Evolutionary conservation across 2,797 vertebrate genomes (phyloP).

Genomic region (Florisuga fusca): DNA sequence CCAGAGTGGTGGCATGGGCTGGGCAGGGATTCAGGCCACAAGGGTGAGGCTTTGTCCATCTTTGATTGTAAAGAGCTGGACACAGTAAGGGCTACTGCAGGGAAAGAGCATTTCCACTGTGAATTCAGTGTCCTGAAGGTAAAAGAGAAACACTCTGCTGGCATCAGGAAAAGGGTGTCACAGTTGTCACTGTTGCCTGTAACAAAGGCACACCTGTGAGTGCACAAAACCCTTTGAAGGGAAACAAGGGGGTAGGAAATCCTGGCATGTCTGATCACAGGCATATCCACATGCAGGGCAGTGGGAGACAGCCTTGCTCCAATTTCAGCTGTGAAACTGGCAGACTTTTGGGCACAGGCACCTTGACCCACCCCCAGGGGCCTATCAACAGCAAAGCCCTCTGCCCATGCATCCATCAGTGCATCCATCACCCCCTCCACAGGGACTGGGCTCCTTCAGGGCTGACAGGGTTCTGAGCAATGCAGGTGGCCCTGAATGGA

Average conservation of each 20-base stretch:
- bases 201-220: not conserved
- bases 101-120: not conserved
- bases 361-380: rapidly evolving
- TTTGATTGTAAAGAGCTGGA: not conserved
- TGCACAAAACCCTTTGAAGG: not conserved
- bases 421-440: rapidly evolving
- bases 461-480: not conserved
- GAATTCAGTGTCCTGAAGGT: not conserved
- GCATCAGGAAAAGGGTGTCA: not conserved
- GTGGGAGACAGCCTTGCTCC: not conserved
- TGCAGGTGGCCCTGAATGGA: not conserved
- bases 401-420: not conserved
- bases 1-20: rapidly evolving
- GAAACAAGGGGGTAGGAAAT: not conserved
- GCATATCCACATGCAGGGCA: not conserved
- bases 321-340: not conserved
- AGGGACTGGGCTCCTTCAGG: rapidly evolving
- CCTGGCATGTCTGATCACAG: not conserved
- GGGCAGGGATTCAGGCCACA: rapidly evolving
- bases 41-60: not conserved
- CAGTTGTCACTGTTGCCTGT: not conserved
- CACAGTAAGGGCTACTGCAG: not conserved
- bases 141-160: not conserved
- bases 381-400: not conserved
- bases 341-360: not conserved